phyloP scores from a whole-genome alignment of 37 sponge, comb jelly and placozoan species.

The Geodia barretti region DNA sequence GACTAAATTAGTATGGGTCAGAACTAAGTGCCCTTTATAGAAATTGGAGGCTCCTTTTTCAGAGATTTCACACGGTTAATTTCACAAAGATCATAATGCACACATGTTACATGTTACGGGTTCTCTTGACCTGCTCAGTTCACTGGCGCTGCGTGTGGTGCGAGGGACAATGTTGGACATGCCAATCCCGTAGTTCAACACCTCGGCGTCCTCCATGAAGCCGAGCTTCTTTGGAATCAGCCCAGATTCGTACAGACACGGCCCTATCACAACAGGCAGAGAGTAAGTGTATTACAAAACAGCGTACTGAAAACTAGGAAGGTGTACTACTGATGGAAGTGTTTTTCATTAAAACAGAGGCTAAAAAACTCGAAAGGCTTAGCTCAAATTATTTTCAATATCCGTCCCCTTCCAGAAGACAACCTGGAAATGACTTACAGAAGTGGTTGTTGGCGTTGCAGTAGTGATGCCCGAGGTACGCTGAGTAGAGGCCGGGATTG shows the following conservation, averaged over 20 bases:
- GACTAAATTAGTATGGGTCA: too few species aligned
- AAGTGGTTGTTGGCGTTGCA: constrained; percentile 91
- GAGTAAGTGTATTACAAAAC: not conserved
- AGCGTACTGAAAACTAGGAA: not conserved
- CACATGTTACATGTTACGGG: not conserved
- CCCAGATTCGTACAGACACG: constrained; percentile 87
- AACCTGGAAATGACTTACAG: constrained; percentile 54
- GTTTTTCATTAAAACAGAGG: too few species aligned
- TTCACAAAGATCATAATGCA: too few species aligned
- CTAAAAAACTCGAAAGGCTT: too few species aligned
- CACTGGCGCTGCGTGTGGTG: constrained; percentile 79
- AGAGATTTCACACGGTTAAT: too few species aligned
- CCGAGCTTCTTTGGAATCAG: constrained; percentile 68
- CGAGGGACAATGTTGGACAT: constrained; percentile 93
- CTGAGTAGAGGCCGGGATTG: constrained; percentile 93
- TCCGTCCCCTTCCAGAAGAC: too few species aligned
- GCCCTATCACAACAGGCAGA: too few species aligned
- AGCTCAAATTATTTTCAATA: too few species aligned
- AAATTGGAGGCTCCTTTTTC: too few species aligned
- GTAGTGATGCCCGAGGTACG: constrained; percentile 91
- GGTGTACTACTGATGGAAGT: too few species aligned
- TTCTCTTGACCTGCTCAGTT: constrained; percentile 85
- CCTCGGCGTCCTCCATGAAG: constrained; percentile 79
- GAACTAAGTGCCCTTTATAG: too few species aligned
- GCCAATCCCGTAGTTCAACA: constrained; percentile 83